Percentiles rank a stretch among this genome's conserved stretches.
Evolutionary conservation across 2,113 vertebrate species (phyloP).

Genomic region (Pipra filicauda): DNA sequence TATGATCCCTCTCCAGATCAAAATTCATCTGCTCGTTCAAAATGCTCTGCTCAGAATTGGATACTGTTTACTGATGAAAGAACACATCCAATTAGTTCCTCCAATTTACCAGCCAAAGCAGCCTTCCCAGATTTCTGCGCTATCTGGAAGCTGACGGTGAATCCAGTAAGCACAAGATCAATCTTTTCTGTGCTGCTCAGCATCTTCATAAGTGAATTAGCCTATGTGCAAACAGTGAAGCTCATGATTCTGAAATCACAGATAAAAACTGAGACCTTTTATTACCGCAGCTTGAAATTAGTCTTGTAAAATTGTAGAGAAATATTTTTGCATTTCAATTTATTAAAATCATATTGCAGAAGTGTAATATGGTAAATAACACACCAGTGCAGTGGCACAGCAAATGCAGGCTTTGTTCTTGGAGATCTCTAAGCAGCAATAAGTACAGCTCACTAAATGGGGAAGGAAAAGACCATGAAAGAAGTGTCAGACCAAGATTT

Average conservation of each 20-base stretch:
- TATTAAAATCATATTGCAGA: background rate
- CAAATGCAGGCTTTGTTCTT: background rate
- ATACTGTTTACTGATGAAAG: background rate
- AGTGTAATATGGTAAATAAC: background rate
- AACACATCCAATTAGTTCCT: background rate
- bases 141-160: background rate
- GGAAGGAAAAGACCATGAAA: background rate
- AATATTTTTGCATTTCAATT: background rate
- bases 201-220: rapidly evolving
- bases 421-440: background rate
- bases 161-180: background rate
- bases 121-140: background rate
- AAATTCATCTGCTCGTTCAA: background rate
- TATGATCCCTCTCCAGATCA: background rate
- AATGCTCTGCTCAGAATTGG: background rate
- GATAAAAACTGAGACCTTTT: background rate
- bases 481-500: background rate
- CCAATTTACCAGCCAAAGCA: background rate
- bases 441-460: background rate
- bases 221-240: background rate
- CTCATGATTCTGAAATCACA: background rate
- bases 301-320: background rate
- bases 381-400: background rate
- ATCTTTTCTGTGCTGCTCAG: background rate
- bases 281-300: background rate